Evolutionary conservation across 2,888 invertebrate species (phyloP).

Genomic region (Drosophila atripex): DNA sequence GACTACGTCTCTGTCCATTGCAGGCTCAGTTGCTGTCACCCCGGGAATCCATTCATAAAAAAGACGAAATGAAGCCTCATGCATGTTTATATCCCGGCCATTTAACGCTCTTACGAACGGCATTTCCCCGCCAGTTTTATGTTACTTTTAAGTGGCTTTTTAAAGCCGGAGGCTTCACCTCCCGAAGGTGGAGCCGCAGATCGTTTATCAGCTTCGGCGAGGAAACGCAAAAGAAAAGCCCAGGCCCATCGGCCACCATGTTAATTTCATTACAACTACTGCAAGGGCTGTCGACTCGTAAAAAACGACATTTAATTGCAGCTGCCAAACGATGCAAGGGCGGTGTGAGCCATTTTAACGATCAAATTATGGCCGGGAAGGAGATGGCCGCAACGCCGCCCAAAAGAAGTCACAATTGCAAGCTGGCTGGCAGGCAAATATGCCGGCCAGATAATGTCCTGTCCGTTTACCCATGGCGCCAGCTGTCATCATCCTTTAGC

Average conservation of each 20-base stretch:
- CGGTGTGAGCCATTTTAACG: slow-evolving; percentile 71
- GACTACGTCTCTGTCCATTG: slow-evolving; percentile 1
- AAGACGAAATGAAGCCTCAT: background rate
- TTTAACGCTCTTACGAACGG: slow-evolving; percentile 69
- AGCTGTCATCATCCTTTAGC: slow-evolving; percentile 61
- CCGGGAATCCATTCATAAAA: slow-evolving; percentile 5
- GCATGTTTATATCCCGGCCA: slow-evolving; percentile 56
- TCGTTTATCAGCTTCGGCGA: slow-evolving; percentile 66
- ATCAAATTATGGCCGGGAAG: slow-evolving; percentile 70
- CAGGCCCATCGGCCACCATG: slow-evolving; percentile 28
- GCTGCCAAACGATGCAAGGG: slow-evolving; percentile 54
- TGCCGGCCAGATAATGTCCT: slow-evolving; percentile 36
- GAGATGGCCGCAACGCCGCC: slow-evolving; percentile 21
- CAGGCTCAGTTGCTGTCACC: slow-evolving; percentile 8
- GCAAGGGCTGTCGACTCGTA: slow-evolving; percentile 75
- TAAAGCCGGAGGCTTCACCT: slow-evolving; percentile 60
- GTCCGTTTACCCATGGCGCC: slow-evolving; percentile 59
- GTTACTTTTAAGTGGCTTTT: slow-evolving; percentile 75
- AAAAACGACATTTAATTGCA: slow-evolving; percentile 75
- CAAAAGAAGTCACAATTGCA: slow-evolving; percentile 35
- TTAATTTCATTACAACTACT: slow-evolving; percentile 67
- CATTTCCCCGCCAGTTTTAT: slow-evolving; percentile 57
- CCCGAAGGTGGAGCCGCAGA: slow-evolving; percentile 19
- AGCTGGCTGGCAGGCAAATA: slow-evolving; percentile 20
- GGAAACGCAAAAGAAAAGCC: slow-evolving; percentile 24